Conservation (phyloP, 2,113 vertebrate genomes). For the Tupaia tana region DNA sequence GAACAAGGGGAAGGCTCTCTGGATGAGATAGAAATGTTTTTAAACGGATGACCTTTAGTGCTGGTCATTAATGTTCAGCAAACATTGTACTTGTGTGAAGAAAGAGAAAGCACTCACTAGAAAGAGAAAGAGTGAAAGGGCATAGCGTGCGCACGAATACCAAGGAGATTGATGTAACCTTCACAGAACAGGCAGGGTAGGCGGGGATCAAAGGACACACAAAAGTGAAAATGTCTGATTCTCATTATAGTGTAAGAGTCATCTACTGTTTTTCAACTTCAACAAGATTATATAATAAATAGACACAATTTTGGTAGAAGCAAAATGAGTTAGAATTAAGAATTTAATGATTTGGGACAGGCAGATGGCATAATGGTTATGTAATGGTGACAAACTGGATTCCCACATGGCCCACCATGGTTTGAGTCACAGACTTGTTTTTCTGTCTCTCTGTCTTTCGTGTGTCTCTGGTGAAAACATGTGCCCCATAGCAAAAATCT, state of each 20-base stretch:
- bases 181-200: background rate
- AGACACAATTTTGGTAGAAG: background rate
- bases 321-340: background rate
- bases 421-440: no score
- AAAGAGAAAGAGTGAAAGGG: conserved; percentile 27
- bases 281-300: background rate
- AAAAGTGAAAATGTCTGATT: background rate
- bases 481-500: no score
- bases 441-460: no score
- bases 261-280: background rate
- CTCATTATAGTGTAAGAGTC: background rate
- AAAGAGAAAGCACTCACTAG: background rate
- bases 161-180: background rate
- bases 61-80: conserved; percentile 47
- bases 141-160: background rate
- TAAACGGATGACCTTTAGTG: conserved; percentile 49
- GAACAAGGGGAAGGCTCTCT: background rate
- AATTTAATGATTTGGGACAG: background rate
- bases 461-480: no score
- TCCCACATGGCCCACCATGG: no score
- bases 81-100: background rate
- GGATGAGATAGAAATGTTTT: conserved; percentile 23
- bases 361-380: no score
- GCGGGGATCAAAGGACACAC: background rate
- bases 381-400: no score